phyloP scores from a whole-genome alignment of 2,888 invertebrate genomes.

The Lacanobia oleracea region DNA sequence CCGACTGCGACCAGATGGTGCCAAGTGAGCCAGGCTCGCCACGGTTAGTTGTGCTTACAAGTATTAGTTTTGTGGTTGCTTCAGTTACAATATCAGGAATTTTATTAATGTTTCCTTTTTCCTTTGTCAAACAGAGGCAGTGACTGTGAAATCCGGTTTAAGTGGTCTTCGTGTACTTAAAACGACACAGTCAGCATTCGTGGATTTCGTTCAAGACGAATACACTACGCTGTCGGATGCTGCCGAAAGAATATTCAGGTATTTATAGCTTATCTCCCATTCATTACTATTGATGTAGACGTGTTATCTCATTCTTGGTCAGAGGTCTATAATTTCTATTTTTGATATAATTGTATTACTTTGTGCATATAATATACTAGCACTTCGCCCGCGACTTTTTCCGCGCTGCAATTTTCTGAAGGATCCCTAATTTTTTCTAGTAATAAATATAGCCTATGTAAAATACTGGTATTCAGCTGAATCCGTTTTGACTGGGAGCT shows the following conservation, averaged over 20 bases:
- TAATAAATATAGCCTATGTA: no score
- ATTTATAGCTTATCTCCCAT: not conserved
- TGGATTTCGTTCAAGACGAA: slow-evolving; percentile 95
- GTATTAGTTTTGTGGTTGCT: slow-evolving; percentile 17
- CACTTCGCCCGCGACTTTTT: no score
- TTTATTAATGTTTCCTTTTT: slow-evolving; percentile 23
- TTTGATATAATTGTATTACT: slow-evolving; percentile 24
- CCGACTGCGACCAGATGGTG: slow-evolving; percentile 93
- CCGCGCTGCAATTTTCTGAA: no score
- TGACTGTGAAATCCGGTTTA: slow-evolving; percentile 92
- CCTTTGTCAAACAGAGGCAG: slow-evolving; percentile 80
- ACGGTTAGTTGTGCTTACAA: slow-evolving; percentile 88
- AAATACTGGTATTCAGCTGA: no score
- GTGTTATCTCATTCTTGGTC: slow-evolving; percentile 12
- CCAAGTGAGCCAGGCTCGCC: slow-evolving; percentile 92
- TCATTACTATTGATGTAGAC: not conserved
- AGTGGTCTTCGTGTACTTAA: slow-evolving; percentile 94
- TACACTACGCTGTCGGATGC: slow-evolving; percentile 94
- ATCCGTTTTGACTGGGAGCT: no score
- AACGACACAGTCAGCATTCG: slow-evolving; percentile 95
- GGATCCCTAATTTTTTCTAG: no score
- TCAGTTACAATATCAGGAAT: slow-evolving; percentile 3
- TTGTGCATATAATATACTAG: slow-evolving; percentile 2
- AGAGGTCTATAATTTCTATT: slow-evolving; percentile 16
- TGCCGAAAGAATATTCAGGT: slow-evolving; percentile 93